Evolutionary conservation across 2,888 invertebrate species (phyloP), one percentile per base, ranked within the genome.

Genomic region (Drymonia ruficornis): DNA sequence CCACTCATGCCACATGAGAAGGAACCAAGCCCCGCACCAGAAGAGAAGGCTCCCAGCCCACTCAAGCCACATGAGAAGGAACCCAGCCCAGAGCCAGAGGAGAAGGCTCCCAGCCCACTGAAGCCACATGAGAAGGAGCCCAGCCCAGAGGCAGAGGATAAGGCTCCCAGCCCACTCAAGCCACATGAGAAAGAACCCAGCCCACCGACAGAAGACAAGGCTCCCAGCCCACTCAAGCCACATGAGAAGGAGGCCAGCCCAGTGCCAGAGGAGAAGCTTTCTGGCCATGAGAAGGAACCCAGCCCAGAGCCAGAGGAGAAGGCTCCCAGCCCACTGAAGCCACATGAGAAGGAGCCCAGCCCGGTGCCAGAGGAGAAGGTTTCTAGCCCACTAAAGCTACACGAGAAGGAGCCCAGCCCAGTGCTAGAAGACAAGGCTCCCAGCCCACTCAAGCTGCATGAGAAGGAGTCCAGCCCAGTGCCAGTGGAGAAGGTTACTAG

Each of bases 151-250:
- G 2, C 11, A 31, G 18, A 18, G 4, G 47, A 34, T 0, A 47
- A 18, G 11, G 47, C 18, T 7, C 4, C 18, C 5, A 47, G 36
- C 36, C 13, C 36, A 13, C n/a, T 36, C n/a, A n/a, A 36, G 1
- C 18, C 11, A 43, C 1, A 19, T 23, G 16, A 56, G 36, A 31
- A 15, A 7, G 13, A 1, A 3, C 23, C 42, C 1, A 23, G 23
- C 13, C n/a, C 16, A 29, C 9, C 15, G 18, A 16, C 23, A 8
- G 53, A 18, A 16, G 70, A 72, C 48, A 56, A 53, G 13, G 61
- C 64, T 15, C 67, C 70, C 11, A 61, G 70, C 53, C 58, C 12
- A 52, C 52, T 34, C 18, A 18, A 9, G 19, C 12, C 34, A 0
- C 53, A 40, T 2, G 53, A 61, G 0, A 55, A 61, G 1, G 50